phyloP scores from a whole-genome alignment of 1,140 invertebrate species.

The Anagrus nilaparvatae region DNA sequence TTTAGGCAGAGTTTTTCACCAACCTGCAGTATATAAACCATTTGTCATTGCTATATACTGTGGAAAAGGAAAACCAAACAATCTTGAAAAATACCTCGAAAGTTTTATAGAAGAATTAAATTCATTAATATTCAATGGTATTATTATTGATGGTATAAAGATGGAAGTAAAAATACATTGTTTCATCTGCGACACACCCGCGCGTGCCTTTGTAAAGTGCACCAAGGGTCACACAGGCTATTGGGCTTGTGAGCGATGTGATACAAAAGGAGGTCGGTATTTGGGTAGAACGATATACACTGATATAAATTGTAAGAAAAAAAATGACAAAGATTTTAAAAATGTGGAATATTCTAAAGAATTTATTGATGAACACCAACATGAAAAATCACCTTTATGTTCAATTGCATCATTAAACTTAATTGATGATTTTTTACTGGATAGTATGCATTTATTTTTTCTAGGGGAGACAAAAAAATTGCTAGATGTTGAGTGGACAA shows the following conservation, averaged over 20 bases:
- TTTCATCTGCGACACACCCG: constrained; percentile 16
- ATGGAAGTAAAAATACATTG: constrained; percentile 10
- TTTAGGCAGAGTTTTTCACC: neutral
- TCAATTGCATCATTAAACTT: constrained; percentile 12
- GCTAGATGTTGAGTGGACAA: no score
- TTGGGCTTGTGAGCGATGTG: constrained; percentile 17
- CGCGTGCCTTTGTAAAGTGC: constrained; percentile 12
- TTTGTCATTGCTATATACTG: constrained; percentile 17
- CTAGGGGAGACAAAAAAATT: constrained; percentile 3
- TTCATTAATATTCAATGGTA: constrained; percentile 7
- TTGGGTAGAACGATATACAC: no score
- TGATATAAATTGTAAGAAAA: no score
- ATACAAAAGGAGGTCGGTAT: constrained; percentile 11
- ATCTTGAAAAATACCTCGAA: constrained; percentile 9
- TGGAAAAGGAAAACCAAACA: constrained; percentile 13
- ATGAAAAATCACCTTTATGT: no score
- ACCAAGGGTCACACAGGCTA: constrained; percentile 10
- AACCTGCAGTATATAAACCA: constrained; percentile 3
- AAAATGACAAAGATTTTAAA: no score
- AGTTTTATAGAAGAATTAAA: constrained; percentile 18
- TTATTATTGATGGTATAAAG: constrained; percentile 6
- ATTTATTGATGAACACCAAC: no score
- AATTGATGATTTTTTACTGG: constrained; percentile 7
- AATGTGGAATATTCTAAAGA: no score
- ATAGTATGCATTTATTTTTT: constrained; percentile 20